Conservation (phyloP, 2,888 invertebrate species). For the Meganola albula region DNA sequence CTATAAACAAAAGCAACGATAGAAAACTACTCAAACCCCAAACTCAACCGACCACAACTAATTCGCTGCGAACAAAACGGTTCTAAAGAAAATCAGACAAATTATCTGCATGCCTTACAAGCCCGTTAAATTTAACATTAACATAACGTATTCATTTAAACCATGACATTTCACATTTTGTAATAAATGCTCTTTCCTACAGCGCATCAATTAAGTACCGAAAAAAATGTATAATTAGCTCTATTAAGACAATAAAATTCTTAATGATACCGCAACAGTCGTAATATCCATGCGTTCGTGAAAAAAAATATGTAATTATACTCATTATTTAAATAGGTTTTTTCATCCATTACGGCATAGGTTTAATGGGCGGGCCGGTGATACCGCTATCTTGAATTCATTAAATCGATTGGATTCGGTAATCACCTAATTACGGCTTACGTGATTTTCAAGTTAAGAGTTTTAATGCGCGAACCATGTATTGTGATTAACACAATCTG, state of each 20-base stretch:
- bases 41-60: slow-evolving; percentile 65
- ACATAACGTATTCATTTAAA: slow-evolving; percentile 74
- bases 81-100: slow-evolving; percentile 52
- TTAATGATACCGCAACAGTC: slow-evolving; percentile 75
- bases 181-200: slow-evolving; percentile 73
- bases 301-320: slow-evolving; percentile 76
- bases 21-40: slow-evolving; percentile 57
- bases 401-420: slow-evolving; percentile 77
- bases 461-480: slow-evolving; percentile 75
- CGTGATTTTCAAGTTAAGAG: slow-evolving; percentile 65
- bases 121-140: slow-evolving; percentile 68
- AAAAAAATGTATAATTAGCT: slow-evolving; percentile 77
- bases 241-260: slow-evolving; percentile 78
- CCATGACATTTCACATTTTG: slow-evolving; percentile 77
- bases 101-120: slow-evolving; percentile 62
- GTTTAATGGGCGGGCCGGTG: slow-evolving; percentile 66
- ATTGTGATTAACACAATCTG: slow-evolving; percentile 65
- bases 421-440: slow-evolving; percentile 73
- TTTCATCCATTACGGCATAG: slow-evolving; percentile 67
- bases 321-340: slow-evolving; percentile 77
- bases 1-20: too few relatives aligned
- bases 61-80: slow-evolving; percentile 71
- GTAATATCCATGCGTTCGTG: slow-evolving; percentile 73
- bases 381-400: slow-evolving; percentile 70
- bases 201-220: slow-evolving; percentile 74